Evolutionary conservation across 2,888 invertebrate species (phyloP).

Genomic region (Aphodius granarius): DNA sequence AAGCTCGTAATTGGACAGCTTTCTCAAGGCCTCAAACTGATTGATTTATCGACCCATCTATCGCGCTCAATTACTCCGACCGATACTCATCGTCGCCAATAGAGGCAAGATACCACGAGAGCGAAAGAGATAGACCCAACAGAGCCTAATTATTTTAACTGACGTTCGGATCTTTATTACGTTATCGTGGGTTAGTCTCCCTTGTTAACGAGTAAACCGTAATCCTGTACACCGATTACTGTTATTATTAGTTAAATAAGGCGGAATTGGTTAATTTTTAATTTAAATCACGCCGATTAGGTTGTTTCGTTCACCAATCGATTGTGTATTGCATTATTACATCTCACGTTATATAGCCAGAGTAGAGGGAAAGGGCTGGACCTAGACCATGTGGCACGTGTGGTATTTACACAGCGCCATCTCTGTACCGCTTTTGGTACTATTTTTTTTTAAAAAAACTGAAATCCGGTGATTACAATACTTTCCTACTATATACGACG

Average conservation of each 20-base stretch:
- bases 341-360: no score
- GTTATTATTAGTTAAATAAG: not conserved
- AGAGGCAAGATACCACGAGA: no score
- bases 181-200: not conserved
- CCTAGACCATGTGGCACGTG: no score
- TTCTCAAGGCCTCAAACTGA: not conserved
- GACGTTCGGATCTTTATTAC: not conserved
- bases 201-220: not conserved
- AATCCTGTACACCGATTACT: not conserved
- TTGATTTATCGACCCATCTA: not conserved
- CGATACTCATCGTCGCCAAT: not conserved
- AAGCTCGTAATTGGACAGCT: not conserved
- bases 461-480: no score
- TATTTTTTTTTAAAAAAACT: no score
- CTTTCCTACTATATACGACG: no score
- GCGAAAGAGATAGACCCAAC: no score
- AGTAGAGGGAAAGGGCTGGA: no score
- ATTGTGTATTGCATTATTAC: no score
- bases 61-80: not conserved
- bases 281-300: not conserved
- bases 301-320: not conserved
- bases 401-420: no score
- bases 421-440: no score
- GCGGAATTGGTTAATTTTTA: not conserved
- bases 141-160: not conserved